phyloP scores from a whole-genome alignment of 2,797 vertebrate species.

The Labeo calbasu region DNA sequence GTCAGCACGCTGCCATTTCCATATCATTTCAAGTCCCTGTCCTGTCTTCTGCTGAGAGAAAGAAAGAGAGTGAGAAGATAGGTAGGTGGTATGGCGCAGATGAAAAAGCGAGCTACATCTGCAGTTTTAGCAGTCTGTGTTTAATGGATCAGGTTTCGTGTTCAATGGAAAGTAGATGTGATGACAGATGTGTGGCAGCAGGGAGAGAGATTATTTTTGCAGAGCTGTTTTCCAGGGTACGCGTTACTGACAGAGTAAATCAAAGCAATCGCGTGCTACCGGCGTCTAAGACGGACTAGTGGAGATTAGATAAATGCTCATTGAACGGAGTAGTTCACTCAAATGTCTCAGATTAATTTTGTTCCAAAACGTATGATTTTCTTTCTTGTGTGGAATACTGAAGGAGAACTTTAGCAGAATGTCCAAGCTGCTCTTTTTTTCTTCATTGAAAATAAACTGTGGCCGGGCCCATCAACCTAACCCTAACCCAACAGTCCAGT shows the following conservation, averaged over 20 bases:
- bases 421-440: not conserved
- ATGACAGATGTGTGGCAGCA: constrained; percentile 62
- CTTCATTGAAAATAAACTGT: not conserved
- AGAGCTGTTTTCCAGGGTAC: constrained; percentile 71
- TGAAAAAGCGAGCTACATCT: constrained; percentile 68
- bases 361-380: not conserved
- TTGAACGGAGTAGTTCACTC: not conserved
- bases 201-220: constrained; percentile 75
- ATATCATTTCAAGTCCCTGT: constrained; percentile 34
- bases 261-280: constrained; percentile 64
- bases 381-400: too few relatives aligned
- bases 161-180: constrained; percentile 78
- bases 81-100: constrained; percentile 36
- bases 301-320: not conserved
- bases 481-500: not conserved
- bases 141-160: constrained; percentile 71
- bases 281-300: constrained; percentile 63
- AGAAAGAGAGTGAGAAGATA: constrained; percentile 51
- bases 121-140: constrained; percentile 72
- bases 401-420: not conserved
- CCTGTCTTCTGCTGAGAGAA: constrained; percentile 44
- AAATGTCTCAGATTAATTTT: not conserved
- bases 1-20: constrained; percentile 59
- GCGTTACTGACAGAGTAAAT: constrained; percentile 68
- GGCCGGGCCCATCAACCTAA: not conserved